Percentiles rank a stretch among this genome's conserved stretches.
Conservation (phyloP, 2,888 invertebrate genomes). For the Stegana nigrithorax region DNA sequence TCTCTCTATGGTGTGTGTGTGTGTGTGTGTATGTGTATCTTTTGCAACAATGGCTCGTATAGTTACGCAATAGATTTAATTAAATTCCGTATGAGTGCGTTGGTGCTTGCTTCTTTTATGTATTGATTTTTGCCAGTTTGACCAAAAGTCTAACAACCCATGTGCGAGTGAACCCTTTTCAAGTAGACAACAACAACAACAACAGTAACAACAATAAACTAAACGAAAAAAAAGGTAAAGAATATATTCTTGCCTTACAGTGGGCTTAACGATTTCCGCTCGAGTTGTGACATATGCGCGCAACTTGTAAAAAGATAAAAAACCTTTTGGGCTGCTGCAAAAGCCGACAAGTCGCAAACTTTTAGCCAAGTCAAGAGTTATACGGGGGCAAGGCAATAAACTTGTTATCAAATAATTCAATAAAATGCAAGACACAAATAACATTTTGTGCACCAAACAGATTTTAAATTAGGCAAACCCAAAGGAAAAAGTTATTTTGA, state of each 20-base stretch:
- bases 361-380: too few relatives aligned
- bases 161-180: neutral
- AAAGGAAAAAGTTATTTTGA: too few relatives aligned
- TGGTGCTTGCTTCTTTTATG: constrained; percentile 5
- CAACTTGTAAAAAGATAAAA: neutral
- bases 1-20: constrained; percentile 11
- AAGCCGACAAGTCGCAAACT: too few relatives aligned
- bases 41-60: constrained; percentile 41
- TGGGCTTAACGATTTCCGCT: constrained; percentile 19
- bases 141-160: too few relatives aligned
- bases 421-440: too few relatives aligned
- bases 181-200: too few relatives aligned
- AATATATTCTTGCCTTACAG: constrained; percentile 30
- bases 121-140: constrained; percentile 6
- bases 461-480: too few relatives aligned
- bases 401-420: too few relatives aligned
- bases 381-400: too few relatives aligned
- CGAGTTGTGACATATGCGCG: neutral
- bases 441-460: too few relatives aligned
- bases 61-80: constrained; percentile 58
- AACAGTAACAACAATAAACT: too few relatives aligned
- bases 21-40: constrained; percentile 19
- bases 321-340: too few relatives aligned
- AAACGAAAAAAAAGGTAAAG: neutral
- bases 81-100: constrained; percentile 55